Percentiles rank a stretch among this genome's conserved stretches.
Evolutionary conservation across 2,797 vertebrate genomes (phyloP).

Genomic region (Melanotaenia maccullochi): DNA sequence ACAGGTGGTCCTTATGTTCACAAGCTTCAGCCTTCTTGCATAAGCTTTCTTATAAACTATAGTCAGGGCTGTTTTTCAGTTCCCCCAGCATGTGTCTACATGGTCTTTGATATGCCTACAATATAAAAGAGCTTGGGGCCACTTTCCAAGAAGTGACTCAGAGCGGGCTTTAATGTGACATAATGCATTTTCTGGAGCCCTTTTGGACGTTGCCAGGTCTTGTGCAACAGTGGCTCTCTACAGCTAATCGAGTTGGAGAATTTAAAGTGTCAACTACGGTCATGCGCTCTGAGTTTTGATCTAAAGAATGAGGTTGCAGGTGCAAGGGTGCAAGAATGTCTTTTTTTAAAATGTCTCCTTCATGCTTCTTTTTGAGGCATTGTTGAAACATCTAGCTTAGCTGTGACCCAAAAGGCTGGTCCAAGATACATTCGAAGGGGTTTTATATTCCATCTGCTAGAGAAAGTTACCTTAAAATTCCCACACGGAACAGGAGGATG

Average conservation of each 20-base stretch:
- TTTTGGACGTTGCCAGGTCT: background rate
- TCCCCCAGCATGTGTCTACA: background rate
- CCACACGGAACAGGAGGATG: background rate
- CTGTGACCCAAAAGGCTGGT: background rate
- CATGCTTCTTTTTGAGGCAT: background rate
- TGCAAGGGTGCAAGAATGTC: background rate
- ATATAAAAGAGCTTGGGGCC: constrained; percentile 12
- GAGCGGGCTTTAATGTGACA: constrained; percentile 9
- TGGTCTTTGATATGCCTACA: constrained; percentile 34
- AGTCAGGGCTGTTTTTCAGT: constrained; percentile 11
- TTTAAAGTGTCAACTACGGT: background rate
- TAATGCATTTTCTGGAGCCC: background rate
- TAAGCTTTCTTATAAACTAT: constrained; percentile 46
- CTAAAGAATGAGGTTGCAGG: background rate
- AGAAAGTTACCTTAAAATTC: background rate
- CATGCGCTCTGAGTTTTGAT: background rate
- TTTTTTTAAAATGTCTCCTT: background rate
- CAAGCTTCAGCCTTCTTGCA: constrained; percentile 33
- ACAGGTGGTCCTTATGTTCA: constrained; percentile 34
- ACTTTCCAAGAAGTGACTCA: constrained; percentile 28
- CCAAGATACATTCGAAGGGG: background rate
- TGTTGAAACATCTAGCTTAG: background rate
- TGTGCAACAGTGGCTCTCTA: background rate
- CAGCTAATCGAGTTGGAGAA: background rate
- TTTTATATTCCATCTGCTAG: background rate